Conservation (phyloP, 2,113 vertebrate genomes). For the Gila orcuttii region DNA sequence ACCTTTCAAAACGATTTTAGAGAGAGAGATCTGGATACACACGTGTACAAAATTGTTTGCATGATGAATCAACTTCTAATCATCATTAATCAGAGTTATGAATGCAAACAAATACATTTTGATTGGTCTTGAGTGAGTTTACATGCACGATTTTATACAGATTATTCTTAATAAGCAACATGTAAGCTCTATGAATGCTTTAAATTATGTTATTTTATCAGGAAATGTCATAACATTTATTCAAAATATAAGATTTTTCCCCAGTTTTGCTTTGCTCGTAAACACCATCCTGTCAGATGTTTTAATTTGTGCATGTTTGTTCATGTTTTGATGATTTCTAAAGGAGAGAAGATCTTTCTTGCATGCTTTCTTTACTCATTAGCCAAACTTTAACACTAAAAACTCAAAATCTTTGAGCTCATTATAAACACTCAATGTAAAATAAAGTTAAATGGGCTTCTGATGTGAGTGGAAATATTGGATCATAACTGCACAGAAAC, state of each 20-base stretch:
- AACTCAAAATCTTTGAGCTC: neutral
- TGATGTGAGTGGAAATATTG: neutral
- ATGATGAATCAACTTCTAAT: conserved; percentile 2
- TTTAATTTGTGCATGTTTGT: no score
- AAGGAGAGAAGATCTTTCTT: neutral
- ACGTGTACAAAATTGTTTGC: neutral
- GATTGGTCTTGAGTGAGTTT: neutral
- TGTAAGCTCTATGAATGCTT: neutral
- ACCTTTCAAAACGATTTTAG: neutral
- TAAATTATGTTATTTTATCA: neutral
- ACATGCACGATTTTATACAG: neutral
- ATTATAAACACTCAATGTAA: neutral
- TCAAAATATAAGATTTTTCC: neutral
- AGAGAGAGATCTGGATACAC: neutral
- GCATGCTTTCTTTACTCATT: neutral
- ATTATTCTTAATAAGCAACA: neutral
- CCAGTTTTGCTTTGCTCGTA: neutral
- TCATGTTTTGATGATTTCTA: neutral
- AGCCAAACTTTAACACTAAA: neutral
- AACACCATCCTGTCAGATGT: no score
- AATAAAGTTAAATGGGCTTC: neutral
- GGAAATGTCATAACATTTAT: neutral
- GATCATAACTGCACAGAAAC: neutral
- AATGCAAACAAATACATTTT: neutral
- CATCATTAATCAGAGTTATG: neutral